Evolutionary conservation across 2,888 invertebrate genomes (phyloP), one percentile per base, ranked within the genome.

Genomic region (Drosophila ezoana): DNA sequence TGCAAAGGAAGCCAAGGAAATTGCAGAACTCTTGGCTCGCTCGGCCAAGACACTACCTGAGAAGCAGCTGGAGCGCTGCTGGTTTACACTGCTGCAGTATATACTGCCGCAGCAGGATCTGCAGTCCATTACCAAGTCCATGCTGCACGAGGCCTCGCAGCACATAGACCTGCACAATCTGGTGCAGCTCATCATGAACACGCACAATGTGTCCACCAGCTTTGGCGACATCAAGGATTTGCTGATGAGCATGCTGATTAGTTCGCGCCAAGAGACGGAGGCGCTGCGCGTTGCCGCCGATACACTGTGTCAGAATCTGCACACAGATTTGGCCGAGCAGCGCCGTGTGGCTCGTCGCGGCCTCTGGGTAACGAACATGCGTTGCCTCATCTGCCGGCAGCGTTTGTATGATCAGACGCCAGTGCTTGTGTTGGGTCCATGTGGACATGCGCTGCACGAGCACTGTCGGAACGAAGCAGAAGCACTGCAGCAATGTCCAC

Each of bases 261-360:
- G 96, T 82, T 96, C 96, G 69, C 94, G 94, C 37, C 96, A 96
- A 88, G 96, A 97, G 90, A 94, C 95, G 87, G 94, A 95, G 48
- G 93, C 96, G 81, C 93, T 96, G 77, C 94, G 94, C 76, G 95
- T 95, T 0, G 95, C 95, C 4, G 94, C 95, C 47, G 94, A 94
- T 71, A 92, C 95, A 43, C 68, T 89, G 13, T 95, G 95, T 78
- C 93, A 94, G 57, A 96, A 96, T 92, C 93, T 96, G 53, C 96
- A 96, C 87, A 92, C 93, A 56, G 79, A 91, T 56, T 91, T 93
- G 28, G 87, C 83, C 0, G 81, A 88, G 44, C 87, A 89, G 4
- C 87, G 87, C 11, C 79, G 66, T 13, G 58, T 80, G 16, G 86
- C 91, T 1, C 79, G 87, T 14, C 91, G 91, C n/a, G 92, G 92